A percentile compares a stretch with the other conserved stretches of the same genome.
phyloP scores from a whole-genome alignment of 2,797 vertebrate species.

The Tapirus indicus region DNA sequence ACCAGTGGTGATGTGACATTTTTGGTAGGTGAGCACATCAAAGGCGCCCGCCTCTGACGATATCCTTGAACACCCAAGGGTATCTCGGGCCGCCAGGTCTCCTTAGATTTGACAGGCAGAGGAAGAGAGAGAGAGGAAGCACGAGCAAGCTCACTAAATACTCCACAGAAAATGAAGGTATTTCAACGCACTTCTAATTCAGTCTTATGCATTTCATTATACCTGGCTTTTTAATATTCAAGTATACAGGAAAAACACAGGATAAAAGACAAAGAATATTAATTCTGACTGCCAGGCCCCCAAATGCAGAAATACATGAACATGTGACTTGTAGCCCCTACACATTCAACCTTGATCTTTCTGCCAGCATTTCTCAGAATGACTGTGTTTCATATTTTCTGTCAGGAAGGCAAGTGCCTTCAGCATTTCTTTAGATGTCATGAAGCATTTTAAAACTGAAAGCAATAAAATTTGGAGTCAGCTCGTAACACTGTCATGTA shows the following conservation, averaged over 20 bases:
- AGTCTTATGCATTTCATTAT: constrained; percentile 81
- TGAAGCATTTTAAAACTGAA: constrained; percentile 21
- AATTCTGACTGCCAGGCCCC: constrained; percentile 79
- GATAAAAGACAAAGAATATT: constrained; percentile 86
- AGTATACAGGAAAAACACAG: constrained; percentile 82
- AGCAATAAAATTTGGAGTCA: background rate
- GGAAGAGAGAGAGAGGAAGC: constrained; percentile 74
- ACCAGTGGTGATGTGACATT: constrained; percentile 92
- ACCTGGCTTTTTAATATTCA: constrained; percentile 82
- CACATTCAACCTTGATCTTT: constrained; percentile 65
- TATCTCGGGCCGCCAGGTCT: constrained; percentile 92
- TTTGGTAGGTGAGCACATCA: constrained; percentile 94
- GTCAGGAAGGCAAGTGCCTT: constrained; percentile 37
- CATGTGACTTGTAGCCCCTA: constrained; percentile 78
- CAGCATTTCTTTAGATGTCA: constrained; percentile 50
- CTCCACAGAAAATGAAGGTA: constrained; percentile 81
- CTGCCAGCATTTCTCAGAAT: constrained; percentile 66
- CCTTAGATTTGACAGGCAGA: constrained; percentile 88
- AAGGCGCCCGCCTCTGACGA: constrained; percentile 90
- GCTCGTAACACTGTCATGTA: background rate
- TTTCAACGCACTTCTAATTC: constrained; percentile 85
- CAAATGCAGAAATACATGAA: constrained; percentile 82
- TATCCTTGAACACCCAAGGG: constrained; percentile 94
- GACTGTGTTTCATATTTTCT: background rate
- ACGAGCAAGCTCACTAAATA: constrained; percentile 72